phyloP scores from a whole-genome alignment of 2,113 vertebrate genomes.

The Azemiops feae region DNA sequence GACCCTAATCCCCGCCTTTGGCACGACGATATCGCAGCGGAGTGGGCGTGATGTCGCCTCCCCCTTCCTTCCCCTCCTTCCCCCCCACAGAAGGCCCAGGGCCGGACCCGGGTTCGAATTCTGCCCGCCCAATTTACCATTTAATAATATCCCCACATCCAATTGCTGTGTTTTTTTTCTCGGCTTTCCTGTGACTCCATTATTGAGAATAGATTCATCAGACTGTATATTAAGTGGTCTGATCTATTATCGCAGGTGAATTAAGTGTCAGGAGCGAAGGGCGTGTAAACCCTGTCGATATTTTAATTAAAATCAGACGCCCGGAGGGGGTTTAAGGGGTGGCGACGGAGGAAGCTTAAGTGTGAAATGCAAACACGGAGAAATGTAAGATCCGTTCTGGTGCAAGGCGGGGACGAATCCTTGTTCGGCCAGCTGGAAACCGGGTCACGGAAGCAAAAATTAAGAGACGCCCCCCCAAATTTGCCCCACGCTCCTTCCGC shows the following conservation, averaged over 20 bases:
- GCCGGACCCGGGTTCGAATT: background rate
- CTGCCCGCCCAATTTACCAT: background rate
- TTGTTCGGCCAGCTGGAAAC: background rate
- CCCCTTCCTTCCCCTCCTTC: background rate
- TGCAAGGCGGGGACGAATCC: background rate
- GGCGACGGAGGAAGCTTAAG: background rate
- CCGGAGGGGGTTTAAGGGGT: background rate
- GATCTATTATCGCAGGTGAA: background rate
- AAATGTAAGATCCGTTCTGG: background rate
- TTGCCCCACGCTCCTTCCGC: background rate
- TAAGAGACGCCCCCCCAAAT: background rate
- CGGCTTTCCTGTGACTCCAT: background rate
- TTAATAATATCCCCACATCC: background rate
- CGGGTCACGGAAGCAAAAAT: background rate
- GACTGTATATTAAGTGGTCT: background rate
- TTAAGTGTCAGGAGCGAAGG: background rate
- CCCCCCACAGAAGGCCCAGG: background rate
- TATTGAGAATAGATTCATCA: background rate
- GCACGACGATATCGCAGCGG: background rate
- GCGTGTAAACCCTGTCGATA: background rate
- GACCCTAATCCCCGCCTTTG: background rate
- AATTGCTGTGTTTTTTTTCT: background rate
- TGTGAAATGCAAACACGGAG: background rate
- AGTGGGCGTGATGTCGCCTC: background rate
- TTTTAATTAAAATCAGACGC: constrained; percentile 4